These are phyloP conservation scores for Zeuzera pyrina DNA, from an alignment of 2,888 invertebrate genomes.

Conservation along the genomic window DNA sequence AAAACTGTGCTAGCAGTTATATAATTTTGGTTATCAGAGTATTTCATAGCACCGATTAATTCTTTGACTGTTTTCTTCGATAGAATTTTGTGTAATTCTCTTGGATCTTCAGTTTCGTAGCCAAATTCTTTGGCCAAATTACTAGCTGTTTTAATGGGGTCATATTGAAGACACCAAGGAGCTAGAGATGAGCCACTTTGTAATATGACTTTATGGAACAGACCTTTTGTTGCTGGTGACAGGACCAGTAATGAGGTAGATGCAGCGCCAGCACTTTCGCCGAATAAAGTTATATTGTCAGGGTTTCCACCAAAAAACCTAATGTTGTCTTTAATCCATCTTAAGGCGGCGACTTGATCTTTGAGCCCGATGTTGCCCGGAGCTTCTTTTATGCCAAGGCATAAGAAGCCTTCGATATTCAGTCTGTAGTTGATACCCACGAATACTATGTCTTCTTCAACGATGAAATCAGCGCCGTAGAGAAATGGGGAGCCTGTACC, in stretches of 20 bases:
- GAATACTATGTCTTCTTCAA: conserved; percentile 70
- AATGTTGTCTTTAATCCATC: conserved; percentile 54
- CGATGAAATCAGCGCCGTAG: conserved; percentile 74
- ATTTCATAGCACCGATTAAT: conserved; percentile 37
- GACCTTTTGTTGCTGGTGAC: conserved; percentile 43
- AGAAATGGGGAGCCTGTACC: conserved; percentile 73
- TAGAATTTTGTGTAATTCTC: conserved; percentile 42
- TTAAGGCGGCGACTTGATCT: conserved; percentile 57
- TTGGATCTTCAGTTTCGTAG: conserved; percentile 44
- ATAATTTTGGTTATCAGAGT: conserved; percentile 42
- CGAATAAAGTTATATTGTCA: conserved; percentile 53
- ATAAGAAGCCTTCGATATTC: conserved; percentile 75
- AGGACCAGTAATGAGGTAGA: conserved; percentile 50
- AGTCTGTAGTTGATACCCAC: conserved; percentile 75
- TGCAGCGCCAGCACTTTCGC: conserved; percentile 61
- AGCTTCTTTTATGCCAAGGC: conserved; percentile 74
- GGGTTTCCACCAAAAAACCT: conserved; percentile 53
- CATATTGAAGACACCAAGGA: conserved; percentile 52
- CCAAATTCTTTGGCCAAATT: conserved; percentile 46
- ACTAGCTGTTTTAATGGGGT: conserved; percentile 46
- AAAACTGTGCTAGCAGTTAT: conserved; percentile 47
- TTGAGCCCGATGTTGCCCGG: conserved; percentile 78
- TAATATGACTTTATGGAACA: conserved; percentile 54
- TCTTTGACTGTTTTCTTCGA: conserved; percentile 40
- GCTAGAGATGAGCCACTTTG: conserved; percentile 56